Conservation (phyloP, 2,113 vertebrate species). For the Megaptera novaeangliae region DNA sequence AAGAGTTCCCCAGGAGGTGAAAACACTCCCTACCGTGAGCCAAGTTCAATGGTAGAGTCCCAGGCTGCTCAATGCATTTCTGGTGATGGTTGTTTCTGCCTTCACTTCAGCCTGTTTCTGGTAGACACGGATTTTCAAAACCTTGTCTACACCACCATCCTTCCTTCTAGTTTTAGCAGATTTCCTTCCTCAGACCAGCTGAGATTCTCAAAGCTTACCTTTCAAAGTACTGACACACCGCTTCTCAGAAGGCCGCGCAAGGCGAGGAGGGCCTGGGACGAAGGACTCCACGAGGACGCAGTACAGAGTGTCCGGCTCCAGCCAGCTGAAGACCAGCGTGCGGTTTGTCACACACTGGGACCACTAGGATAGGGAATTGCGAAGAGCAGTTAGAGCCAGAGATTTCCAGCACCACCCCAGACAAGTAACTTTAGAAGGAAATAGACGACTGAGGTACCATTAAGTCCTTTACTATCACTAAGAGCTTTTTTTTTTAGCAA, state of each 20-base stretch:
- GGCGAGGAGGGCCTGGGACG: slow-evolving; percentile 60
- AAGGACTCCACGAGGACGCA: slow-evolving; percentile 78
- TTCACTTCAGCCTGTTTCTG: neutral
- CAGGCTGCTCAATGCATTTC: neutral
- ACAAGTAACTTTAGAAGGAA: neutral
- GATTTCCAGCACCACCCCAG: neutral
- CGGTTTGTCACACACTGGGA: slow-evolving; percentile 74
- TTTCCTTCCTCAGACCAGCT: neutral
- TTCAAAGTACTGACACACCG: slow-evolving; percentile 77
- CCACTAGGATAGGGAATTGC: slow-evolving; percentile 74
- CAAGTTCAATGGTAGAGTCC: neutral
- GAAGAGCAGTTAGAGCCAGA: neutral
- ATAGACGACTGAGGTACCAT: neutral
- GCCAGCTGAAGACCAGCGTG: slow-evolving; percentile 70
- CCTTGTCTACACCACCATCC: neutral
- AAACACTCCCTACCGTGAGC: neutral
- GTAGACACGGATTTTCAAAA: neutral
- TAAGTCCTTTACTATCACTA: neutral
- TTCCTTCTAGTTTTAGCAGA: neutral
- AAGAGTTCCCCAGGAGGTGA: neutral
- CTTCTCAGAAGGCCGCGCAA: slow-evolving; percentile 71
- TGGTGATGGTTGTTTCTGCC: neutral
- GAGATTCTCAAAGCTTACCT: slow-evolving; percentile 75
- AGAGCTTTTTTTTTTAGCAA: neutral
- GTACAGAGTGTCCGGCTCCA: slow-evolving; percentile 80